Evolutionary conservation across 2,113 vertebrate species (phyloP).

Genomic region (Saccopteryx bilineata): DNA sequence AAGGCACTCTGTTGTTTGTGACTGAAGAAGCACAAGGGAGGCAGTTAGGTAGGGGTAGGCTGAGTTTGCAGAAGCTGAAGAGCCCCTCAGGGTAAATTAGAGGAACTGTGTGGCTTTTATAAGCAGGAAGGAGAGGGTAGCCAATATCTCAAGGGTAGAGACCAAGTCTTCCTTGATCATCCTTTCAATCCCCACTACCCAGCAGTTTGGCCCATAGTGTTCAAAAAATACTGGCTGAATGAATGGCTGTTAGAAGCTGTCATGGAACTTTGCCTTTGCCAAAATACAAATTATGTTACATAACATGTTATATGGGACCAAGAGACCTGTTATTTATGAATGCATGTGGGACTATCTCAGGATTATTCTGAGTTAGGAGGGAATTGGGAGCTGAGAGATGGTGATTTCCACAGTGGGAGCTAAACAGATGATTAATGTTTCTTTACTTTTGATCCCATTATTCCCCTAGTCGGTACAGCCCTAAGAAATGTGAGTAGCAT

Average conservation of each 20-base stretch:
- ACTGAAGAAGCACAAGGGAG: not conserved
- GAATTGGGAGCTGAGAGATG: not conserved
- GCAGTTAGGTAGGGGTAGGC: too few relatives aligned
- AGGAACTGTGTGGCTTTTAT: not conserved
- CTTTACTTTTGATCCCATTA: not conserved
- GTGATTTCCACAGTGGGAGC: not conserved
- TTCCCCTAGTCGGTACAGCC: not conserved
- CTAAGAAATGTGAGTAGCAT: not conserved
- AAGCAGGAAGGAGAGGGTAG: not conserved
- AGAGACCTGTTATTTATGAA: not conserved
- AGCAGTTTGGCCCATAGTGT: not conserved
- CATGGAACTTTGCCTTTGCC: not conserved
- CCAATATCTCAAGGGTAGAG: not conserved
- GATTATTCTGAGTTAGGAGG: not conserved
- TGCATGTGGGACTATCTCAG: not conserved
- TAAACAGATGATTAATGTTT: not conserved
- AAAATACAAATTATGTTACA: conserved; percentile 3
- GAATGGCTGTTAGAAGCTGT: not conserved
- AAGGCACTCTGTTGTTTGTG: not conserved
- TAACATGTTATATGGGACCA: not conserved
- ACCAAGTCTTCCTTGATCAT: not conserved
- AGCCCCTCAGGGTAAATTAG: not conserved
- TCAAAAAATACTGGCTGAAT: not conserved
- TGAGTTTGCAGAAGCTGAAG: not conserved
- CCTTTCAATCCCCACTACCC: not conserved